phyloP scores from a whole-genome alignment of 2,113 vertebrate genomes.

The Coracopsis vasa region DNA sequence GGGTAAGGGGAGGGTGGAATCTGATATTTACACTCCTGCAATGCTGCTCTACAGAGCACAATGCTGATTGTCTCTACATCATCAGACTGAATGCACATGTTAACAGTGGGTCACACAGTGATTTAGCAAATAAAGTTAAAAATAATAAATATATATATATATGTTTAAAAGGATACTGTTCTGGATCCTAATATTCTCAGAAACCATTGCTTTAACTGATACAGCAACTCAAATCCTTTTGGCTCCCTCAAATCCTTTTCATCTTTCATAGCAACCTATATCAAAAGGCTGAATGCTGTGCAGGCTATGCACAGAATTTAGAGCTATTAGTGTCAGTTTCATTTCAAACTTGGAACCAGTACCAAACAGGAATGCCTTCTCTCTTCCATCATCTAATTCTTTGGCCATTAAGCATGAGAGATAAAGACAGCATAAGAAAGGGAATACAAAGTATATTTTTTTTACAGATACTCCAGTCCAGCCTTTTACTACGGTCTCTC shows the following conservation, averaged over 20 bases:
- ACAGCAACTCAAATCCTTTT: background rate
- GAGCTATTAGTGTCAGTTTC: background rate
- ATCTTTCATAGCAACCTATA: background rate
- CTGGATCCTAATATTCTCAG: background rate
- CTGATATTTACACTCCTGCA: background rate
- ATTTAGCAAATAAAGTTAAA: background rate
- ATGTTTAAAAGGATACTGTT: background rate
- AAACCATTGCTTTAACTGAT: background rate
- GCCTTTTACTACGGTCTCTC: background rate
- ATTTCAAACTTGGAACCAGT: constrained; percentile 8
- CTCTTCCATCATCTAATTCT: background rate
- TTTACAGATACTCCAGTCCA: background rate
- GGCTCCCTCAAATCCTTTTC: background rate
- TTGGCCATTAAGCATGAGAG: background rate
- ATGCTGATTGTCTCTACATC: background rate
- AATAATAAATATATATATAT: background rate
- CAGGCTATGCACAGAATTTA: background rate
- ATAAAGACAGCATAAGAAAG: background rate
- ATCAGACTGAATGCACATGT: background rate
- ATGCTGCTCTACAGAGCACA: background rate
- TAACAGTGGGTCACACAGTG: background rate
- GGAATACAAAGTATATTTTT: background rate
- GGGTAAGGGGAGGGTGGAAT: too few relatives aligned
- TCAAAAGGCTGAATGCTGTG: background rate
- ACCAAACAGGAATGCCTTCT: background rate